These are phyloP conservation scores for Cotesia glomerata DNA, from an alignment of 1,140 invertebrate species.

Conservation along the genomic window DNA sequence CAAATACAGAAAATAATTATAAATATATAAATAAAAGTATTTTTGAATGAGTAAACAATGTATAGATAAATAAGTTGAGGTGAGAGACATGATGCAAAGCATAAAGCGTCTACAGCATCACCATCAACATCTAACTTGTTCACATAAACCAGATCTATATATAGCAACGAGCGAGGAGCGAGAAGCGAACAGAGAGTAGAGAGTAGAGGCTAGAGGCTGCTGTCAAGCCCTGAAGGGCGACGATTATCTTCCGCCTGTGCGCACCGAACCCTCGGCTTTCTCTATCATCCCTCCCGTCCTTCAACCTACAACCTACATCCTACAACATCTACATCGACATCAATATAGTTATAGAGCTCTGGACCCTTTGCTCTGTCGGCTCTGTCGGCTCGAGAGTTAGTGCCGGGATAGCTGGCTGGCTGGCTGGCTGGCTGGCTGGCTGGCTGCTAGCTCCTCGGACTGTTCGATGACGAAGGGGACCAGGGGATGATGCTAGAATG, in stretches of 20 bases:
- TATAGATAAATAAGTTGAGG: constrained; percentile 7
- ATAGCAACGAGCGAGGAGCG: not conserved
- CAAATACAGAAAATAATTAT: constrained; percentile 21
- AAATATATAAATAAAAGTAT: not conserved
- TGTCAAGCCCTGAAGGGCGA: constrained; percentile 50
- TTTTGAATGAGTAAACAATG: too few species aligned
- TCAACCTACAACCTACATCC: not conserved
- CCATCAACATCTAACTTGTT: not conserved
- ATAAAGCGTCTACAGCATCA: too few species aligned
- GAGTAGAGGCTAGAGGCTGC: constrained; percentile 12
- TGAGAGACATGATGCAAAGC: too few species aligned
- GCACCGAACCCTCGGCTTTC: constrained; percentile 58
- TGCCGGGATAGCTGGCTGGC: constrained; percentile 3
- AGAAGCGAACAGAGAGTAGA: not conserved
- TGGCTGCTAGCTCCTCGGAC: constrained; percentile 48
- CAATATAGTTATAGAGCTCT: constrained; percentile 7
- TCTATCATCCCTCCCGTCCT: constrained; percentile 42
- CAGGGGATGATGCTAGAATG: too few species aligned
- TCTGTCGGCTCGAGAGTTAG: constrained; percentile 36
- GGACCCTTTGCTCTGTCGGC: constrained; percentile 32
- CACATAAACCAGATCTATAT: not conserved
- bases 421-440: constrained; percentile 52
- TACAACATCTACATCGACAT: too few species aligned
- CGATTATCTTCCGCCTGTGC: constrained; percentile 64
- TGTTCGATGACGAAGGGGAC: too few species aligned